A percentile compares a stretch with the other conserved stretches of the same genome.
phyloP scores from a whole-genome alignment of 2,888 invertebrate species.

The Spialia ferax region DNA sequence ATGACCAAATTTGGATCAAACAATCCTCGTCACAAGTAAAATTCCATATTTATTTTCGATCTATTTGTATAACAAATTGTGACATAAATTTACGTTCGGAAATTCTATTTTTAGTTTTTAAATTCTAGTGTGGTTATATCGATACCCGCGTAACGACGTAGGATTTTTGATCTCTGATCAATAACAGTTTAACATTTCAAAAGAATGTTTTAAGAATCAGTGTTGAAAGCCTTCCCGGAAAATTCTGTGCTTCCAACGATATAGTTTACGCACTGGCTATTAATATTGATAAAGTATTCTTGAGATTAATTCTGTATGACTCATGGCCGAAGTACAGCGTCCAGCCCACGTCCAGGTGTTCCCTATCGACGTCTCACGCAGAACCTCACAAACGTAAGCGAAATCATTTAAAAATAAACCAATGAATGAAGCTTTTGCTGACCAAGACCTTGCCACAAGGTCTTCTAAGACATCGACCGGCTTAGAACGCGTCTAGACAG shows the following conservation, averaged over 20 bases:
- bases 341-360: conserved; percentile 49
- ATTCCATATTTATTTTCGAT: conserved; percentile 32
- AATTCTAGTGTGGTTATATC: background rate
- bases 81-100: background rate
- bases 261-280: background rate
- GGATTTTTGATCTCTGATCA: background rate
- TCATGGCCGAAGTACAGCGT: conserved; percentile 12
- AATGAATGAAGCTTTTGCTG: conserved; percentile 56
- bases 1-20: conserved; percentile 2
- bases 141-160: background rate
- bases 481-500: conserved; percentile 49
- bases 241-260: background rate
- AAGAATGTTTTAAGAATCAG: background rate
- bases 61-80: conserved; percentile 28
- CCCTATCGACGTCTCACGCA: conserved; percentile 38
- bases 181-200: background rate
- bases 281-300: background rate
- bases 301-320: conserved; percentile 1
- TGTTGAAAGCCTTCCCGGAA: background rate
- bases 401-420: conserved; percentile 61
- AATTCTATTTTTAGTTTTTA: background rate
- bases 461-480: conserved; percentile 55
- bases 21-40: conserved; percentile 9
- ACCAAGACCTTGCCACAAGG: conserved; percentile 62
- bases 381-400: conserved; percentile 46